Percentiles rank a stretch among this genome's conserved stretches.
Conservation (phyloP, 2,113 vertebrate genomes). For the Cavia aperea region DNA sequence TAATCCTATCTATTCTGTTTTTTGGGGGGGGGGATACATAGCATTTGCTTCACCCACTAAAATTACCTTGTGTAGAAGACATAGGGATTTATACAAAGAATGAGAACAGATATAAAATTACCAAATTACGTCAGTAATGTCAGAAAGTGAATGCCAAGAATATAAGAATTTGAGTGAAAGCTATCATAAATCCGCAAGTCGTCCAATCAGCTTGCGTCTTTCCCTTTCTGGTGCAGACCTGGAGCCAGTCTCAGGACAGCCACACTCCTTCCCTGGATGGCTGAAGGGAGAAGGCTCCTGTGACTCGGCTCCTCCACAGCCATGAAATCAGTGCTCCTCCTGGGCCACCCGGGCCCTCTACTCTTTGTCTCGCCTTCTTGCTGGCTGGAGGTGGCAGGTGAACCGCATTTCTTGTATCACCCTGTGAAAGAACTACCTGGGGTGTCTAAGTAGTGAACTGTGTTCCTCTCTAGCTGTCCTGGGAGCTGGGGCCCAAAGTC, state of each 20-base stretch:
- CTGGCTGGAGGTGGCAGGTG: not conserved
- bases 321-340: not conserved
- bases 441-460: not conserved
- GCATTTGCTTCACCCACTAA: not conserved
- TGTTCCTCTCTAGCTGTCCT: not conserved
- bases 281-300: not conserved
- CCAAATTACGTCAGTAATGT: not conserved
- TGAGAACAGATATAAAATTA: not conserved
- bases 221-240: not conserved
- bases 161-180: not conserved
- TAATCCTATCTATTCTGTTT: not conserved
- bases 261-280: not conserved
- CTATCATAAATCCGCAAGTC: not conserved
- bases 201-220: not conserved
- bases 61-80: not conserved
- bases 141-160: conserved; percentile 14
- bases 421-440: not conserved
- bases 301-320: not conserved
- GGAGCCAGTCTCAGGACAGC: too few relatives aligned
- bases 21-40: not conserved
- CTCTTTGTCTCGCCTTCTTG: not conserved
- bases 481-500: not conserved
- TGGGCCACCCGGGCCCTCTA: too few relatives aligned
- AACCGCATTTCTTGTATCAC: not conserved
- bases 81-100: not conserved